Evolutionary conservation across 2,888 invertebrate species (phyloP).

Genomic region (Ariolimax columbianus): DNA sequence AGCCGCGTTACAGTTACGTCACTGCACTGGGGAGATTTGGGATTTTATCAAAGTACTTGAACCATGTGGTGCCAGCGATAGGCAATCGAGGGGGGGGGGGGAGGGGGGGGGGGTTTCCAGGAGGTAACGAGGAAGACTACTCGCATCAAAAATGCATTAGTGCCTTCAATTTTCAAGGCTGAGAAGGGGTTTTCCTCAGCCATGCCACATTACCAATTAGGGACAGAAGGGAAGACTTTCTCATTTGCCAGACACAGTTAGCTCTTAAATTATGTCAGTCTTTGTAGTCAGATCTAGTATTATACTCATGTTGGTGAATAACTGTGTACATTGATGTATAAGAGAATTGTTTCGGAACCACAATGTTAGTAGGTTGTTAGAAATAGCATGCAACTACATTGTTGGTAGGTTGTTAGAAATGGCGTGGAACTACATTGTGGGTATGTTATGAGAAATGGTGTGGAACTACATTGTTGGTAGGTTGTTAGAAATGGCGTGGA

Average conservation of each 20-base stretch:
- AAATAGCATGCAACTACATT: too few relatives aligned
- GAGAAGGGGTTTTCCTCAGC: not conserved
- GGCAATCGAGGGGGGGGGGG: too few relatives aligned
- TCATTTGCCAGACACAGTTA: not conserved
- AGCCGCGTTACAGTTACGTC: constrained; percentile 15
- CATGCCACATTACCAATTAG: constrained; percentile 16
- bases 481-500: too few relatives aligned
- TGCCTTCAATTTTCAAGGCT: not conserved
- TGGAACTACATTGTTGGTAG: too few relatives aligned
- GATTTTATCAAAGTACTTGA: not conserved
- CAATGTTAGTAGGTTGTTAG: too few relatives aligned
- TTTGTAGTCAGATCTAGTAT: not conserved
- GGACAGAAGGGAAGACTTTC: not conserved
- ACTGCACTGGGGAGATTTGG: constrained; percentile 1
- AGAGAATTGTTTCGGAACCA: too few relatives aligned
- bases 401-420: too few relatives aligned
- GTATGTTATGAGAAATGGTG: too few relatives aligned
- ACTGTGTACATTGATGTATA: not conserved
- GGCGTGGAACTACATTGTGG: too few relatives aligned
- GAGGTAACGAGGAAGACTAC: constrained; percentile 18
- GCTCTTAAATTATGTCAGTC: not conserved
- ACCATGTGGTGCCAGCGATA: constrained; percentile 1
- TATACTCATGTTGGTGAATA: not conserved
- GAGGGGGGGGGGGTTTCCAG: not conserved
- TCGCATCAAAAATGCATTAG: constrained; percentile 43